Percentiles rank a stretch among this genome's conserved stretches.
Conservation (phyloP, 2,888 invertebrate species). For the Melieria omissa region DNA sequence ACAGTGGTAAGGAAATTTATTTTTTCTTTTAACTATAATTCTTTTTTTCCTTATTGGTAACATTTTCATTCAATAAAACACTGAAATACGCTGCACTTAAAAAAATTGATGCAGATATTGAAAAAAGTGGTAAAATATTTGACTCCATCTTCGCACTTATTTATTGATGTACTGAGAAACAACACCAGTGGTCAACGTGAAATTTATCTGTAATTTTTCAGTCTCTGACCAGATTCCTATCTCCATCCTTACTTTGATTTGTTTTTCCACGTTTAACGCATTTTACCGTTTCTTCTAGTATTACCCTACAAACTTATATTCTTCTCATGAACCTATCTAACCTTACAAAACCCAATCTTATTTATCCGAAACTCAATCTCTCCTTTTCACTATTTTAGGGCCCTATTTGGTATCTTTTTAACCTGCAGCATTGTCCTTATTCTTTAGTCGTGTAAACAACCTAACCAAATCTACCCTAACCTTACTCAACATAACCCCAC, state of each 20-base stretch:
- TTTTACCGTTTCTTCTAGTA: neutral
- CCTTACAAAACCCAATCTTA: no score
- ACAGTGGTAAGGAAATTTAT: neutral
- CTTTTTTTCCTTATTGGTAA: neutral
- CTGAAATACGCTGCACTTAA: neutral
- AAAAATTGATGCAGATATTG: neutral
- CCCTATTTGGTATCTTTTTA: no score
- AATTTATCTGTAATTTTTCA: neutral
- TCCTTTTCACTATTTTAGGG: no score
- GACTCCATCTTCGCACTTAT: neutral
- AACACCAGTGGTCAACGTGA: no score
- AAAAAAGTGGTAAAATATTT: no score
- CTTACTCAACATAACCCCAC: no score
- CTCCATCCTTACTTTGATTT: neutral
- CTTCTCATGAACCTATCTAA: no score
- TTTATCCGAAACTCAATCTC: no score
- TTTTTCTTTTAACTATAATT: neutral
- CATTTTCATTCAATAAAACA: slow-evolving; percentile 32
- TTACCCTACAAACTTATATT: neutral
- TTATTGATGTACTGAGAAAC: neutral
- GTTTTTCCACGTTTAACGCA: neutral
- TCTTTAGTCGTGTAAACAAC: no score
- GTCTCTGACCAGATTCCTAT: neutral
- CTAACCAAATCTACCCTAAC: no score
- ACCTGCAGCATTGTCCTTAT: no score